Base-by-base conservation (phyloP, 2,797 vertebrate genomes). In the Girardinus metallicus region DNA sequence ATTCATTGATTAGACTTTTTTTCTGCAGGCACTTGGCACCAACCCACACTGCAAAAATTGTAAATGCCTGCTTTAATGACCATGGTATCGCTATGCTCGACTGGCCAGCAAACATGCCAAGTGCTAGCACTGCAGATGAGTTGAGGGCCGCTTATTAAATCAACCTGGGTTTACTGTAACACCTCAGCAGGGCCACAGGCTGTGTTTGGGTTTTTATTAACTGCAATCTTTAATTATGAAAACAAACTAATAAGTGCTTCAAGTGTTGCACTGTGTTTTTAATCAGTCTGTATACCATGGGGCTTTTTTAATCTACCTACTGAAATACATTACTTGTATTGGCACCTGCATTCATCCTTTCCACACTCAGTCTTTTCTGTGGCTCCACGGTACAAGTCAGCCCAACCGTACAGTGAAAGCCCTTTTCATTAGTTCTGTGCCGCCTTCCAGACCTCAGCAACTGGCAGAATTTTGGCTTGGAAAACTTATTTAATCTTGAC, bases 401-500 rank as follows among this genome's bases (percentile, higher is more conserved):
- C 62, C 34, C 41, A 23, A 66, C 18, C 62, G 39, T 81, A 80
- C 80, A 49, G 70, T 88, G 80, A 89, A 90, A 86, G 85, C 79
- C 29, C 80, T 80, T 78, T 83, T 87, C 76, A 76, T 88, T 75
- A 75, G 68, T 55, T 60, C 29, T 51, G 73, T 77, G 1, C 39
- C 31, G 31, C 36, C 81, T 84, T 46, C 64, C 85, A 73, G 76
- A 74, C 75, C 76, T 43, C 76, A 72, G 57, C 78, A 74, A 72
- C 80, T 66, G 70, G 66, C 74, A 11, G 10, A 44, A 16, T 68
- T 87, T 83, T 88, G 84, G 83, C 84, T 86, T 75, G 26, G 79
- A 82, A 74, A 47, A 77, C 73, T 75, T 85, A 74, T 92, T 93
- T 85, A 83, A 90, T 90, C 81, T 86, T 86, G 87, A 87, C 74